Evolutionary conservation across 2,113 vertebrate species (phyloP).

Genomic region (Chionis minor): DNA sequence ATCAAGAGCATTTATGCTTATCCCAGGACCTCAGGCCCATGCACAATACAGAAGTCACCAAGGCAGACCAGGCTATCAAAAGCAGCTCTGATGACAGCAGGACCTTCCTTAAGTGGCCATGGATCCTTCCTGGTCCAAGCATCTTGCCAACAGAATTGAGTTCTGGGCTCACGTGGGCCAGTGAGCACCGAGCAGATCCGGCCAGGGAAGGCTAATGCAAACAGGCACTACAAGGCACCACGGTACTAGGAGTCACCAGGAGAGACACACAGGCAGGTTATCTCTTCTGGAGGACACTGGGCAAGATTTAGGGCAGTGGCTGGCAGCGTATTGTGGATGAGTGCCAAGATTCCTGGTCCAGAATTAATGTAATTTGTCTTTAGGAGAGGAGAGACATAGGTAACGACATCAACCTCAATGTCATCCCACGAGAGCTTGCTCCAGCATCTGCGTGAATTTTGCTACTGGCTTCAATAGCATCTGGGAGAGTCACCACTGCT

Average conservation of each 20-base stretch:
- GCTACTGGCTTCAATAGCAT: background rate
- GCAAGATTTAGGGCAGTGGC: background rate
- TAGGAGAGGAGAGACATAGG: background rate
- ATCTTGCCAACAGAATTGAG: background rate
- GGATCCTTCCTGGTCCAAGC: background rate
- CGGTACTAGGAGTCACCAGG: background rate
- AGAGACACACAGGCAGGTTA: background rate
- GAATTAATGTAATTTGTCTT: background rate
- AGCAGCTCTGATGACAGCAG: background rate
- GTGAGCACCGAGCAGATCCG: background rate
- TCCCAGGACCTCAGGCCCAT: background rate
- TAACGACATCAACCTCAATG: background rate
- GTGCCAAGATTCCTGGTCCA: background rate
- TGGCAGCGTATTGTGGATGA: background rate
- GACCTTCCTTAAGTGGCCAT: background rate
- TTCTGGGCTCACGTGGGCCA: background rate
- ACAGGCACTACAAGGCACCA: rapidly evolving
- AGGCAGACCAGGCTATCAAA: background rate
- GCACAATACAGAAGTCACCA: background rate
- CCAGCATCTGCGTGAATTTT: background rate
- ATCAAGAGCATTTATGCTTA: background rate
- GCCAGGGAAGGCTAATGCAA: background rate
- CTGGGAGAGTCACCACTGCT: background rate
- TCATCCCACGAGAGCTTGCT: background rate
- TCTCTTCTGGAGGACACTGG: background rate